Conservation (phyloP, 2,113 vertebrate species). For the Poicephalus gulielmi region DNA sequence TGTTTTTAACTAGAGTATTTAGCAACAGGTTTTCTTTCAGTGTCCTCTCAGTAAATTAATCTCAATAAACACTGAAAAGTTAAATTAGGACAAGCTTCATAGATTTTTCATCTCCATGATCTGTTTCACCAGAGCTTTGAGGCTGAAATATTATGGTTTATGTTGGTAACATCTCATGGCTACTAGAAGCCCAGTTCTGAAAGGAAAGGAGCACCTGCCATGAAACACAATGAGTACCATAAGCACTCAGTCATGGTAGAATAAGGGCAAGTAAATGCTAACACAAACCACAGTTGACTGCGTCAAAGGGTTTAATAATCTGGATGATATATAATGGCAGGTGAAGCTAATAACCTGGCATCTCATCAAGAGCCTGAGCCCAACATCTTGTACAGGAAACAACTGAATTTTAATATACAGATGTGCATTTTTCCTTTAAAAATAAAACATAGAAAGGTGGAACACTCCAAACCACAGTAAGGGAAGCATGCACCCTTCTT, state of each 20-base stretch:
- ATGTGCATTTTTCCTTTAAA: neutral
- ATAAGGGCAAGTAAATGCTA: constrained; percentile 38
- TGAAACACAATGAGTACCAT: neutral
- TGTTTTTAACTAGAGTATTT: constrained; percentile 56
- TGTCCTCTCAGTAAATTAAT: constrained; percentile 46
- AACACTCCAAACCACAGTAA: neutral
- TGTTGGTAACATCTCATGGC: neutral
- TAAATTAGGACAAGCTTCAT: constrained; percentile 20
- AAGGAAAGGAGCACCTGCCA: neutral
- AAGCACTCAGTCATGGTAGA: neutral
- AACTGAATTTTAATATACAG: constrained; percentile 27
- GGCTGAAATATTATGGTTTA: neutral
- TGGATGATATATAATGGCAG: constrained; percentile 37
- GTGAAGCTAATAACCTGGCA: constrained; percentile 50
- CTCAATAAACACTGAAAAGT: constrained; percentile 9
- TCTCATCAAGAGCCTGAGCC: constrained; percentile 4
- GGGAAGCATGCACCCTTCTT: neutral
- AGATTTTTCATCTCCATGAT: neutral
- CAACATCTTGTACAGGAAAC: constrained; percentile 12
- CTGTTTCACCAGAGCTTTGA: neutral
- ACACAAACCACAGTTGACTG: constrained; percentile 43
- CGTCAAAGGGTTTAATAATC: constrained; percentile 50
- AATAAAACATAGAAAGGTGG: neutral
- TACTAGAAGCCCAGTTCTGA: neutral
- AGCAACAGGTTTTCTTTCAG: constrained; percentile 69